These are phyloP conservation scores for Salminus brasiliensis DNA, from an alignment of 2,113 vertebrate species.

Conservation along the genomic window DNA sequence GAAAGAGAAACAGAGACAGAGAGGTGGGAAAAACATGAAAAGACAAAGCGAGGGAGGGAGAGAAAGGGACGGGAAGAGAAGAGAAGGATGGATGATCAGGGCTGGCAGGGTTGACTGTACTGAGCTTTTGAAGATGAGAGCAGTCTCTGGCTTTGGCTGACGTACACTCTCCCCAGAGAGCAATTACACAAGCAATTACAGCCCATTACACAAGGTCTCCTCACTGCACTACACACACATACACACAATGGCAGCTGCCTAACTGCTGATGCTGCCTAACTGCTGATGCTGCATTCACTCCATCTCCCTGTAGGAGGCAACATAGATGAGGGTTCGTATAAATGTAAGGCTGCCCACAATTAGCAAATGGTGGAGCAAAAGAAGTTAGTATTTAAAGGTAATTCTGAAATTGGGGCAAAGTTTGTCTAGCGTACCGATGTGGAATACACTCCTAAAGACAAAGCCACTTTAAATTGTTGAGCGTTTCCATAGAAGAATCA, in stretches of 20 bases:
- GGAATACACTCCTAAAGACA: not conserved
- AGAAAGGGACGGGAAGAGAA: constrained; percentile 35
- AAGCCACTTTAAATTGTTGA: not conserved
- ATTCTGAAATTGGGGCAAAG: not conserved
- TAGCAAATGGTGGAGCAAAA: constrained; percentile 28
- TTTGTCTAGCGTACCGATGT: too few species aligned
- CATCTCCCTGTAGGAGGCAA: constrained; percentile 44
- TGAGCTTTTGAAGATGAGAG: constrained; percentile 49
- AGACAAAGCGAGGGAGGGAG: constrained; percentile 19
- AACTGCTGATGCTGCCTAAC: constrained; percentile 46
- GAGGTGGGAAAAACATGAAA: constrained; percentile 22
- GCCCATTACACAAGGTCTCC: constrained; percentile 55
- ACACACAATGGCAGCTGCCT: constrained; percentile 58
- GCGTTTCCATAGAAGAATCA: too few species aligned
- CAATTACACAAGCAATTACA: constrained; percentile 74
- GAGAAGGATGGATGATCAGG: constrained; percentile 46
- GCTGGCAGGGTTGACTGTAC: constrained; percentile 51
- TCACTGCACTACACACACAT: constrained; percentile 56
- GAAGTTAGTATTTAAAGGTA: too few species aligned
- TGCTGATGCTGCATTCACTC: constrained; percentile 40
- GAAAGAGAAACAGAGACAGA: constrained; percentile 33
- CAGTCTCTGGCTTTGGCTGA: constrained; percentile 50
- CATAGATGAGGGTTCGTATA: constrained; percentile 5
- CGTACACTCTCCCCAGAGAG: constrained; percentile 65
- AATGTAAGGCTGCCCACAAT: constrained; percentile 16